phyloP scores from a whole-genome alignment of 2,113 vertebrate genomes.

The Chaetodon auriga region DNA sequence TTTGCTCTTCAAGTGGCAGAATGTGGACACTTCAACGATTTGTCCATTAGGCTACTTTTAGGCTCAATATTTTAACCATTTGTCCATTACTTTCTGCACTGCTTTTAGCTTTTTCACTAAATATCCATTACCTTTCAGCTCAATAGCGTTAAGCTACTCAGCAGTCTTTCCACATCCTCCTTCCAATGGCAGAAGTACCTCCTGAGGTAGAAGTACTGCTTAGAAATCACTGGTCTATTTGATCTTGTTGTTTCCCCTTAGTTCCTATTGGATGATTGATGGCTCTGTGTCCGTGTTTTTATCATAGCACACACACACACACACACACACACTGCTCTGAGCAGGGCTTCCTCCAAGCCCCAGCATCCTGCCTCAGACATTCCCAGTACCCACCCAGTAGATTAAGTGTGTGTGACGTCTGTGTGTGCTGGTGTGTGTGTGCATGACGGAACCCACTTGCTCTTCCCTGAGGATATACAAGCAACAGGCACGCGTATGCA shows the following conservation, averaged over 20 bases:
- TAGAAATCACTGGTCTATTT: not conserved
- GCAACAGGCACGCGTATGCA: conserved; percentile 48
- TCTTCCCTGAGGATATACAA: conserved; percentile 60
- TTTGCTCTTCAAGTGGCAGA: too few species aligned
- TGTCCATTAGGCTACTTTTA: not conserved
- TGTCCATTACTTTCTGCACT: too few species aligned
- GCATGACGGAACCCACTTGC: conserved; percentile 29
- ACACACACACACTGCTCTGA: conserved; percentile 22
- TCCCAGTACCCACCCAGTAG: conserved; percentile 69
- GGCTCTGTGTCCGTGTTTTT: conserved; percentile 24
- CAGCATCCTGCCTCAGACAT: conserved; percentile 82
- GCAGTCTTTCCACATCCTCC: not conserved
- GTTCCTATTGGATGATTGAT: conserved; percentile 61
- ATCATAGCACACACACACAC: conserved; percentile 5
- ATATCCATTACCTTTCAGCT: too few species aligned
- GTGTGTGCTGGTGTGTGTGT: conserved; percentile 19
- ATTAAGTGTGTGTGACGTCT: conserved; percentile 39
- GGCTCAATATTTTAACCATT: not conserved
- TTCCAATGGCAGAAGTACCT: not conserved
- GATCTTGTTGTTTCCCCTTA: conserved; percentile 51
- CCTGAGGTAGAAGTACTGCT: not conserved
- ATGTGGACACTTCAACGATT: not conserved
- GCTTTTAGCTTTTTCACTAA: too few species aligned
- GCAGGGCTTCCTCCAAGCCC: conserved; percentile 72
- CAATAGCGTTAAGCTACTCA: not conserved